Evolutionary conservation across 2,888 invertebrate genomes (phyloP).

Genomic region (Platycnemis pennipes): DNA sequence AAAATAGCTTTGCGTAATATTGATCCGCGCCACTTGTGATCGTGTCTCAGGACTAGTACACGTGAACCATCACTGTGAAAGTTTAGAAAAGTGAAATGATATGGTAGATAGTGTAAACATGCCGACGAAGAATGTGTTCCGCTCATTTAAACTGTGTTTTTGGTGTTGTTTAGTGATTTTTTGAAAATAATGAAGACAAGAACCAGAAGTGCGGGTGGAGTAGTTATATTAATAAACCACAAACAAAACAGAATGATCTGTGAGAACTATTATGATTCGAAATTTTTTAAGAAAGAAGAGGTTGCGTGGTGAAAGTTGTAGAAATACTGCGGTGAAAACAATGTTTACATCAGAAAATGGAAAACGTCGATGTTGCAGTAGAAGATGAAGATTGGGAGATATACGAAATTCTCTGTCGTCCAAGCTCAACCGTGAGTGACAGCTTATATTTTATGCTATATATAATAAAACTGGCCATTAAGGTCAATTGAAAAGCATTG

Average conservation of each 20-base stretch:
- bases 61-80: constrained; percentile 25
- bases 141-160: neutral
- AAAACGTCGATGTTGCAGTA: constrained; percentile 47
- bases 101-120: neutral
- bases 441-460: too few relatives aligned
- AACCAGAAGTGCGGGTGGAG: neutral
- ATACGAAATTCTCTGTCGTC: constrained; percentile 84
- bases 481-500: too few relatives aligned
- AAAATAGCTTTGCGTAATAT: constrained; percentile 65
- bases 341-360: constrained; percentile 56
- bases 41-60: constrained; percentile 39
- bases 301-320: constrained; percentile 2
- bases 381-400: constrained; percentile 87
- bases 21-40: constrained; percentile 67
- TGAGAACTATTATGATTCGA: neutral
- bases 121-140: neutral
- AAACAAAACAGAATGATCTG: constrained; percentile 8
- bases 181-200: neutral
- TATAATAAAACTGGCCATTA: too few relatives aligned
- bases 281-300: neutral
- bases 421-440: constrained; percentile 28
- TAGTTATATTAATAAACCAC: neutral
- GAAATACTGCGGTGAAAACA: neutral
- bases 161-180: neutral
- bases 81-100: neutral